phyloP scores from a whole-genome alignment of 1,140 invertebrate species.

The Marisa cornuarietis region DNA sequence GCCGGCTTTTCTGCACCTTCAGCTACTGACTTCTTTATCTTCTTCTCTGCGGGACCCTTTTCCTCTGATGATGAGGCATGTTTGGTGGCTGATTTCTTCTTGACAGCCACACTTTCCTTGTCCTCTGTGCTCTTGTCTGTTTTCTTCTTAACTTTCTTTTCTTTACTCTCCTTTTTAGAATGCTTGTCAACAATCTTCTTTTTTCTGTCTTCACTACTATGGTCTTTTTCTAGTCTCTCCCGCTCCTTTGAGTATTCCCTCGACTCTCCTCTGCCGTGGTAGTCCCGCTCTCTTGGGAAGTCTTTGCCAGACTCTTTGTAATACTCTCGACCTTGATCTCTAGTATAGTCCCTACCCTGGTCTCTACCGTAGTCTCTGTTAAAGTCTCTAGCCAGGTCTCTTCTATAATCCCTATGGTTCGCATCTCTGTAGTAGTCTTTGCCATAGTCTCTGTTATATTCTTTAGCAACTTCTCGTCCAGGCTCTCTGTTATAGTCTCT shows the following conservation, averaged over 20 bases:
- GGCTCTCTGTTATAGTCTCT: slow-evolving; percentile 8
- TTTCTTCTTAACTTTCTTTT: slow-evolving; percentile 63
- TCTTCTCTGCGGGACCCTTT: slow-evolving; percentile 77
- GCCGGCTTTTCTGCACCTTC: slow-evolving; percentile 1
- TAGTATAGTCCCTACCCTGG: slow-evolving; percentile 7
- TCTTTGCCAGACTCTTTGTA: background rate
- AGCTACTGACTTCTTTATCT: slow-evolving; percentile 23
- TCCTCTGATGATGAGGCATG: slow-evolving; percentile 66
- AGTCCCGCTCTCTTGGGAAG: slow-evolving; percentile 12
- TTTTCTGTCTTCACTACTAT: slow-evolving; percentile 7
- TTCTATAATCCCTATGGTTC: background rate
- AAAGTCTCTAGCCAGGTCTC: background rate
- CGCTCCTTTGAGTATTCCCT: slow-evolving; percentile 1
- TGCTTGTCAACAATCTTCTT: slow-evolving; percentile 26
- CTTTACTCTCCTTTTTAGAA: slow-evolving; percentile 49
- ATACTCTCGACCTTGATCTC: slow-evolving; percentile 16
- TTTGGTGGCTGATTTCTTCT: slow-evolving; percentile 66
- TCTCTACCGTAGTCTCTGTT: slow-evolving; percentile 3
- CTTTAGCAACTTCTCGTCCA: background rate
- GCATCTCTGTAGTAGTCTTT: slow-evolving; percentile 5
- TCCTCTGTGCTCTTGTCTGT: slow-evolving; percentile 46
- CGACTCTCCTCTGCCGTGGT: slow-evolving; percentile 2
- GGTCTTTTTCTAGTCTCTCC: background rate
- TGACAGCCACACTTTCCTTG: slow-evolving; percentile 83
- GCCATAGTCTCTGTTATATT: background rate